A percentile compares a stretch with the other conserved stretches of the same genome.
These are phyloP conservation scores for Piliocolobus tephrosceles DNA, from an alignment of 2,113 vertebrate species.

Conservation along the genomic window DNA sequence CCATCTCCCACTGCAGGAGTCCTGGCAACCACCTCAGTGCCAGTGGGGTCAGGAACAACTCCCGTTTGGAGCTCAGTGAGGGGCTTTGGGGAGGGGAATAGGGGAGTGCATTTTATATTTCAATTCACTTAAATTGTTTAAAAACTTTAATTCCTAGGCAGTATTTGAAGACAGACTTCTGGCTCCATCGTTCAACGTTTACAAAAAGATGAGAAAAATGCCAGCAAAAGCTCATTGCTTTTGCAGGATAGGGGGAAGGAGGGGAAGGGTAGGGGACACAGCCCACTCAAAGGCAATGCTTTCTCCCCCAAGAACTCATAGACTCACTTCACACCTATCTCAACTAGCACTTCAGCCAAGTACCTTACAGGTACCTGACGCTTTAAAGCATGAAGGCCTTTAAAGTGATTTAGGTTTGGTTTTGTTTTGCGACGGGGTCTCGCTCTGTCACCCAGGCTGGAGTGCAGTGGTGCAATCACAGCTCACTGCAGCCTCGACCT, in stretches of 20 bases:
- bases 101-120: neutral
- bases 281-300: neutral
- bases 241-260: too few species aligned
- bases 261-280: too few species aligned
- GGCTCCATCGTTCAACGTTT: neutral
- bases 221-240: neutral
- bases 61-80: neutral
- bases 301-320: neutral
- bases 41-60: neutral
- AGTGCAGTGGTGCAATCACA: neutral
- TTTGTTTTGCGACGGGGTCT: neutral
- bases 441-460: neutral
- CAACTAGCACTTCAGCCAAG: neutral
- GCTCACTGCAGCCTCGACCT: neutral
- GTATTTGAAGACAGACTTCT: conserved; percentile 42
- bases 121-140: conserved; percentile 12
- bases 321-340: neutral
- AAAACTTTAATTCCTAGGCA: conserved; percentile 34
- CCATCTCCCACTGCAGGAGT: neutral
- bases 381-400: neutral
- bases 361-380: neutral
- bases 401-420: neutral
- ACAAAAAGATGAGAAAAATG: neutral
- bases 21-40: neutral
- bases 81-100: neutral